These are phyloP conservation scores for Epinephelus awoara DNA, from an alignment of 2,797 vertebrate genomes.

Conservation along the genomic window DNA sequence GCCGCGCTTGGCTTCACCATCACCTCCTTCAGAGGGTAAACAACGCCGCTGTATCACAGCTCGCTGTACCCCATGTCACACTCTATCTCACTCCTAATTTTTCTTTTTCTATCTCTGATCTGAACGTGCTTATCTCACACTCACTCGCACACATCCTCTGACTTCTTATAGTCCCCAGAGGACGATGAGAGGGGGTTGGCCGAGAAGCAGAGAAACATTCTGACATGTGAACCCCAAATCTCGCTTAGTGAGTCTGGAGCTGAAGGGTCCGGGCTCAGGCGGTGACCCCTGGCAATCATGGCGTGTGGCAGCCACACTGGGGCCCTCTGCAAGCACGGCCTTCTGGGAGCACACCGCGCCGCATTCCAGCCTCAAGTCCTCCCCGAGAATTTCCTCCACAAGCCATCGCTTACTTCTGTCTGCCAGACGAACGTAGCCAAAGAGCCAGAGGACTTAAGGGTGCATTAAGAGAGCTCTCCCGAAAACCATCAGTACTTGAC, in stretches of 20 bases:
- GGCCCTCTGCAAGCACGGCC: slow-evolving; percentile 64
- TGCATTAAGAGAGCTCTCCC: slow-evolving; percentile 79
- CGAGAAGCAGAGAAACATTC: slow-evolving; percentile 56
- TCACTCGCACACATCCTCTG: slow-evolving; percentile 53
- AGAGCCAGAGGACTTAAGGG: slow-evolving; percentile 79
- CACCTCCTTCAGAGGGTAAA: slow-evolving; percentile 72
- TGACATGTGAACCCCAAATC: slow-evolving; percentile 77
- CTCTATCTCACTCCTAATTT: slow-evolving; percentile 56
- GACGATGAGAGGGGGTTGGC: slow-evolving; percentile 44
- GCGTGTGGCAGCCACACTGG: slow-evolving; percentile 80
- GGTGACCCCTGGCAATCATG: slow-evolving; percentile 80
- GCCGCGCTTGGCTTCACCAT: slow-evolving; percentile 65
- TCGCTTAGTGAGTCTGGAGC: slow-evolving; percentile 56
- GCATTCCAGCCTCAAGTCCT: slow-evolving; percentile 78
- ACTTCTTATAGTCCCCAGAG: slow-evolving; percentile 50
- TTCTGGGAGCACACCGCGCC: slow-evolving; percentile 70
- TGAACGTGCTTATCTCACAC: slow-evolving; percentile 55
- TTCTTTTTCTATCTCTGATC: slow-evolving; percentile 66
- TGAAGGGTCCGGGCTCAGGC: slow-evolving; percentile 64
- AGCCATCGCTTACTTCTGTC: slow-evolving; percentile 74
- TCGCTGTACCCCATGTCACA: slow-evolving; percentile 45
- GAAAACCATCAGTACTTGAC: slow-evolving; percentile 83
- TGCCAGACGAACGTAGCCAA: slow-evolving; percentile 76
- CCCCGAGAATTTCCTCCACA: slow-evolving; percentile 75
- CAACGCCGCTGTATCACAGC: slow-evolving; percentile 44